Conservation (phyloP, 2,797 vertebrate species). For the Scolopax rusticola region DNA sequence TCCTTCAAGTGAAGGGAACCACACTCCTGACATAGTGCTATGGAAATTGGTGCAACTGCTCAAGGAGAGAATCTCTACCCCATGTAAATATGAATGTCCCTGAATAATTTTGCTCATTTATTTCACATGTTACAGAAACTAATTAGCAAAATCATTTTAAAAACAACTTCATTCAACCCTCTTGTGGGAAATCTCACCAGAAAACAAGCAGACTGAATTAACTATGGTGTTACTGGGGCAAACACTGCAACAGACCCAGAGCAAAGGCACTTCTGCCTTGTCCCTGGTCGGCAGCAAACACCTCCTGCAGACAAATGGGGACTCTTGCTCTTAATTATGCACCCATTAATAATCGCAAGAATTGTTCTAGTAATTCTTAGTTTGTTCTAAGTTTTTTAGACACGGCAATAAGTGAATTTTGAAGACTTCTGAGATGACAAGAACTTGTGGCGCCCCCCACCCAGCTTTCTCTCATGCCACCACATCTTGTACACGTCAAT, state of each 20-base stretch:
- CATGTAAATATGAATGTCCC: not conserved
- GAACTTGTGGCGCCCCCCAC: not conserved
- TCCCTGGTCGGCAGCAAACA: not conserved
- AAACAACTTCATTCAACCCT: not conserved
- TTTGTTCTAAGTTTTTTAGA: not conserved
- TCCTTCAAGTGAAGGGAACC: not conserved
- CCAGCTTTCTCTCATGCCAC: not conserved
- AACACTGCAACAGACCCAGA: not conserved
- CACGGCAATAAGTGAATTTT: not conserved
- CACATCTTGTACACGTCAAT: fast-evolving
- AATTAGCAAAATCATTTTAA: not conserved
- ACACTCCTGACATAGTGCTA: not conserved
- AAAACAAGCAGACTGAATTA: not conserved
- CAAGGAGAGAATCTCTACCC: not conserved
- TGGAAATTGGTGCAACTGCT: not conserved
- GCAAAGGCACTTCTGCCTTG: not conserved
- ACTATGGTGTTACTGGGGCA: not conserved
- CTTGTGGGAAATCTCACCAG: not conserved
- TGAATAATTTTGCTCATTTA: not conserved
- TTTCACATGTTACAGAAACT: not conserved
- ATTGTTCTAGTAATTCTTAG: not conserved
- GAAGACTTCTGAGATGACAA: not conserved
- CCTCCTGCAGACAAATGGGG: not conserved
- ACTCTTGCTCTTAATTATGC: not conserved
- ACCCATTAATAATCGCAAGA: not conserved